These are phyloP conservation scores for Telmatherina bonti DNA, from an alignment of 2,797 vertebrate genomes.

Conservation along the genomic window DNA sequence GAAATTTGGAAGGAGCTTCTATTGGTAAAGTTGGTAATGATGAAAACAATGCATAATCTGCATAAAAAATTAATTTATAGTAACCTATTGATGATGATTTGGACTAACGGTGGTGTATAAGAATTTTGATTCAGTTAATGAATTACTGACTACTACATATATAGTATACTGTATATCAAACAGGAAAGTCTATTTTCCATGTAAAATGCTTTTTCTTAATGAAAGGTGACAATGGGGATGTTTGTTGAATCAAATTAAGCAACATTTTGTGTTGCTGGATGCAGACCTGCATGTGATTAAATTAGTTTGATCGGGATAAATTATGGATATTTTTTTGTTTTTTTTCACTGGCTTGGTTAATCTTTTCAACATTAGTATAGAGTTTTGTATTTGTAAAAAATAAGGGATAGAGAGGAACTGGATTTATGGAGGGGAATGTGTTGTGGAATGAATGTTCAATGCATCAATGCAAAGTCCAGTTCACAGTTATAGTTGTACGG, in stretches of 20 bases:
- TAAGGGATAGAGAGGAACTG: too few relatives aligned
- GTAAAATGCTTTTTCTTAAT: neutral
- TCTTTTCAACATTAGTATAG: too few relatives aligned
- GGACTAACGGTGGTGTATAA: neutral
- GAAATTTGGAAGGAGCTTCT: neutral
- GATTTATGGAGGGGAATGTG: too few relatives aligned
- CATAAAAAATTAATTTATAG: neutral
- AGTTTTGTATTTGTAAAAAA: too few relatives aligned
- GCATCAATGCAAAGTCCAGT: too few relatives aligned
- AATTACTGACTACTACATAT: too few relatives aligned
- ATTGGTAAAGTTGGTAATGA: neutral
- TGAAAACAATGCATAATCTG: neutral
- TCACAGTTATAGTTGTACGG: too few relatives aligned
- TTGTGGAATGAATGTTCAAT: too few relatives aligned
- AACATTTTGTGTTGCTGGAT: neutral
- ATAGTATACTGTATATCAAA: neutral
- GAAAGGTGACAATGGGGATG: neutral
- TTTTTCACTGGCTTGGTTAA: too few relatives aligned
- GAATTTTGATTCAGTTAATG: too few relatives aligned
- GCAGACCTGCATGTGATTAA: neutral
- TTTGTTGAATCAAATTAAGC: neutral
- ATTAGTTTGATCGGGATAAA: neutral
- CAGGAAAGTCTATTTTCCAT: neutral
- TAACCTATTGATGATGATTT: neutral
- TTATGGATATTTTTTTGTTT: neutral